Percentiles rank a stretch among this genome's conserved stretches.
phyloP scores from a whole-genome alignment of 2,797 vertebrate genomes.

The Xyrichtys novacula region DNA sequence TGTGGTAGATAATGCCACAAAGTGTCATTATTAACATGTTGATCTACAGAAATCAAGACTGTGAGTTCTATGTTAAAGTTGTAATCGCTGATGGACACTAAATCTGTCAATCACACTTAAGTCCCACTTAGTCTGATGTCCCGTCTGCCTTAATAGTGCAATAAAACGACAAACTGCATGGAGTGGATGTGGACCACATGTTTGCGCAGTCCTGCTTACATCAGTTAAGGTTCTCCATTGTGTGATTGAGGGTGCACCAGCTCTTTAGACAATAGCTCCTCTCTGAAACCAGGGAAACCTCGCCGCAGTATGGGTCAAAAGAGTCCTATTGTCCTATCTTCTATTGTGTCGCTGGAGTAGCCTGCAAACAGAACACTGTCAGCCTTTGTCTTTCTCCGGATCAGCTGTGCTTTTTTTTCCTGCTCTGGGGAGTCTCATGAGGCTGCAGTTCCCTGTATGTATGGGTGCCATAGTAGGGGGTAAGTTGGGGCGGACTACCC shows the following conservation, averaged over 20 bases:
- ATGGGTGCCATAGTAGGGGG: no score
- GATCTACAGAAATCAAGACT: no score
- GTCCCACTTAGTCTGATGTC: constrained; percentile 15
- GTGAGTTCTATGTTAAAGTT: no score
- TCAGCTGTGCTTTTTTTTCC: constrained; percentile 72
- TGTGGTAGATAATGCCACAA: no score
- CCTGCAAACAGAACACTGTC: constrained; percentile 82
- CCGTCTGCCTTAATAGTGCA: constrained; percentile 2
- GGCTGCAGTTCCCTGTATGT: constrained; percentile 65
- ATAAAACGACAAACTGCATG: constrained; percentile 26
- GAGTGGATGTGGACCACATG: constrained; percentile 40
- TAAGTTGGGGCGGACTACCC: no score
- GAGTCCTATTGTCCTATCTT: constrained; percentile 81
- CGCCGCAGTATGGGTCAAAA: constrained; percentile 74
- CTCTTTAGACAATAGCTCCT: constrained; percentile 76
- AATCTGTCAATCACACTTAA: constrained; percentile 5
- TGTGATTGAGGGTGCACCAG: constrained; percentile 67
- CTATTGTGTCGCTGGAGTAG: constrained; percentile 83
- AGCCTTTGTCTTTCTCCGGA: constrained; percentile 80
- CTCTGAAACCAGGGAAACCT: constrained; percentile 76
- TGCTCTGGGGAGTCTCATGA: constrained; percentile 67
- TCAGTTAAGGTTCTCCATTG: constrained; percentile 73
- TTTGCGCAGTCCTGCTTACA: constrained; percentile 55
- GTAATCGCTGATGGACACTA: no score
- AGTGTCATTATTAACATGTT: no score